Percentiles rank a stretch among this genome's conserved stretches.
Conservation (phyloP, 2,113 vertebrate species). For the Hippocampus comes region DNA sequence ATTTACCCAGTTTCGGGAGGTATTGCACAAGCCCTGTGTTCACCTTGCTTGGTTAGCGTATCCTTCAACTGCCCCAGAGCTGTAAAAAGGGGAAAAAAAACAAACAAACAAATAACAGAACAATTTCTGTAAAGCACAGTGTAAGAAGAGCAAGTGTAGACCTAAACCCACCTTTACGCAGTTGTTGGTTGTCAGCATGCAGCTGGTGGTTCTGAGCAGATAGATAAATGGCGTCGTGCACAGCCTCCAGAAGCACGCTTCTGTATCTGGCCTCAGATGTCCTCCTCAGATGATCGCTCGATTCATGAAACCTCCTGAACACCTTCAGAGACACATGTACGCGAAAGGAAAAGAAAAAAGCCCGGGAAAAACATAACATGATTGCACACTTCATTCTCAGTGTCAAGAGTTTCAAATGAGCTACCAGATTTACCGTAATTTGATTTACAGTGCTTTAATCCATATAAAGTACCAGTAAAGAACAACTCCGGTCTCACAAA, state of each 20-base stretch:
- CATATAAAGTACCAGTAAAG: not conserved
- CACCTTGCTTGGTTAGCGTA: conserved; percentile 31
- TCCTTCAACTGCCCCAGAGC: conserved; percentile 65
- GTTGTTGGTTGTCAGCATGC: conserved; percentile 54
- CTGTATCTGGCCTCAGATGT: conserved; percentile 65
- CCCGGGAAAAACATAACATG: not conserved
- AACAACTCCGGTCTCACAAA: not conserved
- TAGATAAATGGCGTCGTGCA: conserved; percentile 71
- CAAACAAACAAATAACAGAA: not conserved
- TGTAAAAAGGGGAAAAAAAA: conserved; percentile 24
- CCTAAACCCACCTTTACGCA: conserved; percentile 35
- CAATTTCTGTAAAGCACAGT: not conserved
- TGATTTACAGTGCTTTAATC: too few species aligned
- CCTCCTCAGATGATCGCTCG: conserved; percentile 72
- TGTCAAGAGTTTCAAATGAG: not conserved
- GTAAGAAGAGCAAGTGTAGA: not conserved
- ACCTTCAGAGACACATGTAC: conserved; percentile 60
- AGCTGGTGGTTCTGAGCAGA: conserved; percentile 75
- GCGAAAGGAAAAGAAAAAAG: not conserved
- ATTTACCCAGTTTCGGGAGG: conserved; percentile 14
- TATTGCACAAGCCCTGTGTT: conserved; percentile 11
- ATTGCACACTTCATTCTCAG: too few species aligned
- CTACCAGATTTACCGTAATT: not conserved
- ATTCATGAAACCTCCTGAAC: conserved; percentile 73
- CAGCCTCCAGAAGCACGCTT: conserved; percentile 71